Evolutionary conservation across 2,888 invertebrate genomes (phyloP), one percentile per base, ranked within the genome.

Genomic region (Dusona sp.): DNA sequence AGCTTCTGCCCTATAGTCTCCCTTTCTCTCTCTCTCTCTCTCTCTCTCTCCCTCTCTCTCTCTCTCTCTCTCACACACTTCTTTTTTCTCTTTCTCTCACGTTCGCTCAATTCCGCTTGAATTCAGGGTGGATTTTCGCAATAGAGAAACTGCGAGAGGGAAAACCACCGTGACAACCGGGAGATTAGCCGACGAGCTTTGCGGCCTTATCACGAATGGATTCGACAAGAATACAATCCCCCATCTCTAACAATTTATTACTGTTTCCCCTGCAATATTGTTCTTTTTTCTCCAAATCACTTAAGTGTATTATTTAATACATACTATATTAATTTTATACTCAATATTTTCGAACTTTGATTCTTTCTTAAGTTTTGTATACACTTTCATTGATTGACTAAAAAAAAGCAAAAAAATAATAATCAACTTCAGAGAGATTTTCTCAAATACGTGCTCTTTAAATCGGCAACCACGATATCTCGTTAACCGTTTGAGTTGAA

Each of bases 101-200:
- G 42, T 45, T 25, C 68, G 42, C n/a, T 22, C 22, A 38, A n/a
- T 51, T 33, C 1, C 73, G 22, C 25, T 68, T 11, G 19, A 51
- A 67, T 67, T 67, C 67, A 57, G 16, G 16, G 42, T 45, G 48
- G 78, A 82, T 78, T 77, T 67, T 73, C 51, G 73, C 73, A 65
- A 73, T 33, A 64, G 77, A 42, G 75, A 72, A 48, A 61, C 54
- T 42, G 54, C 57, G 54, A 57, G 29, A 65, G 73, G 33, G 25
- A 80, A 72, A 64, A 38, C 80, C 45, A 51, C 54, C 78, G 54
- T 79, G 68, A 79, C 65, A 67, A 81, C 74, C 70, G 51, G 25
- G 19, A 70, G 79, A 70, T 85, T 83, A 85, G 85, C 85, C 82
- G 82, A 72, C 75, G 85, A 85, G 82, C 82, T 83, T 85, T 75